phyloP scores from a whole-genome alignment of 2,888 invertebrate species.

The Chrysotoxum bicinctum region DNA sequence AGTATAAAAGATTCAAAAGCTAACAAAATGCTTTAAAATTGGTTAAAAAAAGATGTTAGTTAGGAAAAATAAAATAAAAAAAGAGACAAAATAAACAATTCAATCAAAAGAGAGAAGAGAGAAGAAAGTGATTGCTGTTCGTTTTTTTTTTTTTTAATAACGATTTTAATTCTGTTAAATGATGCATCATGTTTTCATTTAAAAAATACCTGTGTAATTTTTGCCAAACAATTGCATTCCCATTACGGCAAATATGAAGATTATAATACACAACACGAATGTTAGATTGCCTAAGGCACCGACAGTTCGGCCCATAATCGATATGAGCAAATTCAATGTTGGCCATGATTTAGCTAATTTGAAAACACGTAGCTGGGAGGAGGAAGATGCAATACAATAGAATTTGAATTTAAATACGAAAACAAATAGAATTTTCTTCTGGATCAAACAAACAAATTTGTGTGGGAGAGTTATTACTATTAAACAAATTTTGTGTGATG shows the following conservation, averaged over 20 bases:
- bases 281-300: conserved; percentile 99
- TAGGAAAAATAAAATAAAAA: conserved; percentile 9
- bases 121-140: conserved; percentile 7
- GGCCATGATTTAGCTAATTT: conserved; percentile 99
- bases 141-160: neutral
- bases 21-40: conserved; percentile 25
- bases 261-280: conserved; percentile 98
- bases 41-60: neutral
- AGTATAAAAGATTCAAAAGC: conserved; percentile 21
- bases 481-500: neutral
- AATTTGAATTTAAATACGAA: conserved; percentile 13
- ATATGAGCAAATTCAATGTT: conserved; percentile 98
- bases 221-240: conserved; percentile 99
- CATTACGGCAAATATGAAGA: conserved; percentile 99
- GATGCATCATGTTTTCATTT: conserved; percentile 28
- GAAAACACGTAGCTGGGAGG: conserved; percentile 95
- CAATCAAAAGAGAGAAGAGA: conserved; percentile 8
- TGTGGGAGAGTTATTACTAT: neutral
- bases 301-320: conserved; percentile 98
- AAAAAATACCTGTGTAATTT: conserved; percentile 89
- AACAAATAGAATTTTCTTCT: conserved; percentile 16
- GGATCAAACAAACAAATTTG: conserved; percentile 7
- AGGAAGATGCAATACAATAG: conserved; percentile 63
- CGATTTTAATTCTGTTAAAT: conserved; percentile 11
- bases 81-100: neutral